Evolutionary conservation across 2,888 invertebrate genomes (phyloP).

Genomic region (Neoascia interrupta): DNA sequence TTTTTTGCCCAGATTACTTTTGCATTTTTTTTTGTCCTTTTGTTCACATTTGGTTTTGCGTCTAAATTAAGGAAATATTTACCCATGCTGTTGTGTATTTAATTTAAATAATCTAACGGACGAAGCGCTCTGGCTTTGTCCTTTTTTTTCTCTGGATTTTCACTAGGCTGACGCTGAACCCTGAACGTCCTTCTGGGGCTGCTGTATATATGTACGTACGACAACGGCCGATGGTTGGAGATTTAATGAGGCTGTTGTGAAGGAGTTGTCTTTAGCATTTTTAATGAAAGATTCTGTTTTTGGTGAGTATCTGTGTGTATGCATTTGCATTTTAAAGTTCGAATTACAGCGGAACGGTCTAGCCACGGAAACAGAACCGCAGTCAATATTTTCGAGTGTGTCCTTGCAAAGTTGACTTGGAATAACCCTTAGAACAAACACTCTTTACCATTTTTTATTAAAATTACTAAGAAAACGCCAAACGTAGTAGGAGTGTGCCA

Average conservation of each 20-base stretch:
- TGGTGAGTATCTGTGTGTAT: constrained; percentile 11
- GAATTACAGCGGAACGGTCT: not conserved
- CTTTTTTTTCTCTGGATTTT: constrained; percentile 9
- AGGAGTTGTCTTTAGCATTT: constrained; percentile 42
- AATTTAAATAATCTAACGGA: constrained; percentile 51
- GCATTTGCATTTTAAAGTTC: constrained; percentile 27
- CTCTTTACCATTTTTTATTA: no score
- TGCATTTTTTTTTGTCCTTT: constrained; percentile 12
- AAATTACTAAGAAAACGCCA: no score
- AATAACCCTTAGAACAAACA: no score
- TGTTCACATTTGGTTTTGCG: constrained; percentile 28
- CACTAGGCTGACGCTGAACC: no score
- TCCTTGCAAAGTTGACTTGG: no score
- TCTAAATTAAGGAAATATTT: constrained; percentile 52
- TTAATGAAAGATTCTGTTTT: constrained; percentile 37
- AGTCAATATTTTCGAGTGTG: no score
- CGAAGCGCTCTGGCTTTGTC: constrained; percentile 26
- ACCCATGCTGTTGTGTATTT: constrained; percentile 46
- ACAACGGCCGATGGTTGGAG: constrained; percentile 10
- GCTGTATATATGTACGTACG: no score
- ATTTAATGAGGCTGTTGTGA: constrained; percentile 50
- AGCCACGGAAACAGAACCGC: no score
- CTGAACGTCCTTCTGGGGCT: not conserved
- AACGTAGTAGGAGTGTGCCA: constrained; percentile 27
- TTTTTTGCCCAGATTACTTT: constrained; percentile 1